Evolutionary conservation across 2,888 invertebrate species (phyloP), one percentile per base, ranked within the genome.

Genomic region (Idaea aversata): DNA sequence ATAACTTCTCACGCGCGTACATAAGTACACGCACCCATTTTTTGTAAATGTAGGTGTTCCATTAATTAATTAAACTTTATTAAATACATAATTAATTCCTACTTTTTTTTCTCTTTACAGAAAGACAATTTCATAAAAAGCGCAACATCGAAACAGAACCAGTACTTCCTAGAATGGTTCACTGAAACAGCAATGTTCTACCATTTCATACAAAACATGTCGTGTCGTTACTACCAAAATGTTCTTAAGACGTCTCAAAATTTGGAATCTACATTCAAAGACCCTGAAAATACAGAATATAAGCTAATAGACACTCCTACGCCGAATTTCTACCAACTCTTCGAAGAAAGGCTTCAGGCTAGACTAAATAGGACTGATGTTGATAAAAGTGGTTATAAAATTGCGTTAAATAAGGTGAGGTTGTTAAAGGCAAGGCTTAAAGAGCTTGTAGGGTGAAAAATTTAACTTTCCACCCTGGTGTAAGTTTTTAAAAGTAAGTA

Each of bases 131-230:
- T 97, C 84, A 93, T 96, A 47, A 95, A 95, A 75, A 93, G 93
- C 70, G 93, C 94, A 5, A 82, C 93, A 0, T 94, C 96, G 0
- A 95, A 95, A 80, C 95, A 95, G 62, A 93, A 95, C 57, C 95
- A 95, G 72, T 94, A 95, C 75, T 97, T 97, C 85, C 90, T 97
- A 0, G 96, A 97, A 73, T 97, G 97, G 97, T 97, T 98, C 87
- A 95, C 96, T 0, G 97, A 97, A 82, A 97, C 97, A 0, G 96
- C 97, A 0, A 97, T 97, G 96, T 97, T 97, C 85, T 94, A 95
- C 70, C 94, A 95, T 63, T 97, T 96, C 84, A 93, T 95, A 64
- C 94, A 95, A 73, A 93, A 93, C 79, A 90, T 91, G 90, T 84
- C 88, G 0, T 73, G 75, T 0, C 67, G 79, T 16, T 79, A 77